A percentile compares a stretch with the other conserved stretches of the same genome.
phyloP scores from a whole-genome alignment of 2,797 vertebrate genomes.

The Margarornis squamiger region DNA sequence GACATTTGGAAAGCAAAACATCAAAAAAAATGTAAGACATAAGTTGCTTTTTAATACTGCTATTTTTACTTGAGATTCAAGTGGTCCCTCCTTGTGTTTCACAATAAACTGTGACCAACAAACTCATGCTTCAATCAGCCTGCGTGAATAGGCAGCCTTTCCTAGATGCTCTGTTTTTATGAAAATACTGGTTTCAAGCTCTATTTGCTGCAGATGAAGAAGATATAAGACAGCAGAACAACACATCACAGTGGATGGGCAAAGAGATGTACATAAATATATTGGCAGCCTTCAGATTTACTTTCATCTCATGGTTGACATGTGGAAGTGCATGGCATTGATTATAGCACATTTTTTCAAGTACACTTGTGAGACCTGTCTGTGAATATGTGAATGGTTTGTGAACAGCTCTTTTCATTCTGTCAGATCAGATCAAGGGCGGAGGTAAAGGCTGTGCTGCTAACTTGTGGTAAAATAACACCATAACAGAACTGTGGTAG shows the following conservation, averaged over 20 bases:
- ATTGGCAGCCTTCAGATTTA: conserved; percentile 20
- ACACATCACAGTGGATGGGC: not conserved
- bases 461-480: not conserved
- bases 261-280: not conserved
- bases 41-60: not conserved
- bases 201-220: not conserved
- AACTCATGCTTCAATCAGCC: not conserved
- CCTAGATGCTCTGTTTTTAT: not conserved
- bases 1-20: not conserved
- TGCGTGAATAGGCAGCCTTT: not conserved
- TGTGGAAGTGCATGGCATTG: not conserved
- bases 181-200: not conserved
- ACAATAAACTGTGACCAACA: not conserved
- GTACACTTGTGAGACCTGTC: not conserved
- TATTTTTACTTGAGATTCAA: not conserved
- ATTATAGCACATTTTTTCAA: not conserved
- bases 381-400: not conserved
- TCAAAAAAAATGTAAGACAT: not conserved
- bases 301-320: not conserved
- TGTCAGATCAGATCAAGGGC: conserved; percentile 10
- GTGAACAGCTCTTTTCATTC: not conserved
- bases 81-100: not conserved
- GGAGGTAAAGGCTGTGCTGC: not conserved
- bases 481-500: not conserved
- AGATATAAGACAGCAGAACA: not conserved